phyloP scores from a whole-genome alignment of 2,797 vertebrate species.

The Fundulus diaphanus region DNA sequence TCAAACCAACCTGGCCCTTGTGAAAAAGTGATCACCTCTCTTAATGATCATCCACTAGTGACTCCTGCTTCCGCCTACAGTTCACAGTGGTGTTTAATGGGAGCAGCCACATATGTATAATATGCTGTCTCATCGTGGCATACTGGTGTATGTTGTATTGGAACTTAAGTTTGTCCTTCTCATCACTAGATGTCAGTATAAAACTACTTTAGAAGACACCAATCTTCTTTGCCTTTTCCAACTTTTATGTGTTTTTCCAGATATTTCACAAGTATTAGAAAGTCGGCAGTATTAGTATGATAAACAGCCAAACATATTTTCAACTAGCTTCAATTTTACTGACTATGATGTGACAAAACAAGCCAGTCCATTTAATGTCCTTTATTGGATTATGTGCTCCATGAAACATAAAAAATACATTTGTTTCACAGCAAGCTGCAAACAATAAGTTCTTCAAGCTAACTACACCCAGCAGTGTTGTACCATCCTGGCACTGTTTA shows the following conservation, averaged over 20 bases:
- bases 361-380: neutral
- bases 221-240: neutral
- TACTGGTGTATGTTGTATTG: no score
- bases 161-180: neutral
- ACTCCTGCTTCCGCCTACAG: no score
- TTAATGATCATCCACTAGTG: no score
- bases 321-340: neutral
- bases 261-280: neutral
- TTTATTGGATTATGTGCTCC: neutral
- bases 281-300: neutral
- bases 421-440: neutral
- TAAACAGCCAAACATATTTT: neutral
- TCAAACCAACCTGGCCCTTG: no score
- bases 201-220: neutral
- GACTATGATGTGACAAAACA: neutral
- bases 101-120: neutral
- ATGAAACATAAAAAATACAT: neutral
- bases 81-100: no score
- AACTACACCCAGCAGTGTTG: neutral
- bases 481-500: neutral
- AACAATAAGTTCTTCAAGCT: neutral
- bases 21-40: no score
- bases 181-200: constrained; percentile 54
- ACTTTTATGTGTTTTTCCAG: neutral
- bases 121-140: neutral